Conservation (phyloP, 2,797 vertebrate species). For the Iguana delicatissima region DNA sequence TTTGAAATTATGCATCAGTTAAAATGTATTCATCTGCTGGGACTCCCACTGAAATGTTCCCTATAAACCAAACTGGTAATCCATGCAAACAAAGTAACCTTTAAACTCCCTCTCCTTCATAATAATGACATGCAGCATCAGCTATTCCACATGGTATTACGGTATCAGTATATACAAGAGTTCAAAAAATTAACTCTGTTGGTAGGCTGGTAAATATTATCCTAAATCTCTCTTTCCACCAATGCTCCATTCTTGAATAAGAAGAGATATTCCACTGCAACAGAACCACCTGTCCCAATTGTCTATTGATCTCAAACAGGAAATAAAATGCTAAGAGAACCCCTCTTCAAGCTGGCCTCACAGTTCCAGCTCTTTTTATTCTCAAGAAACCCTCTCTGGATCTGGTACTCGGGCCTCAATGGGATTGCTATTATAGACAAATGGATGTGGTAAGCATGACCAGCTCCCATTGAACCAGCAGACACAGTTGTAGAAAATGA, state of each 20-base stretch:
- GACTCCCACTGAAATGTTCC: not conserved
- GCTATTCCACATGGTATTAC: not conserved
- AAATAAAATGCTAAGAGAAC: not conserved
- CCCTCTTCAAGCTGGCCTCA: no score
- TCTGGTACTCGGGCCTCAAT: no score
- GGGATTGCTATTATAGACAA: no score
- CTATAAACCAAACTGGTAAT: not conserved
- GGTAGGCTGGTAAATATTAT: not conserved
- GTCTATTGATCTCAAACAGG: not conserved
- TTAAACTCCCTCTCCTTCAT: not conserved
- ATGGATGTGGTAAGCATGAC: no score
- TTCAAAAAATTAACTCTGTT: not conserved
- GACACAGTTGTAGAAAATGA: no score
- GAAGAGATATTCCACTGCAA: not conserved
- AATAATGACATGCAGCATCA: not conserved
- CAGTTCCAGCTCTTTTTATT: no score
- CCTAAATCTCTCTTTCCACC: not conserved
- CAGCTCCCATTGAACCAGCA: no score
- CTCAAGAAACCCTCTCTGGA: no score
- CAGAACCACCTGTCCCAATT: not conserved
- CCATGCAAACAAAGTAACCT: not conserved
- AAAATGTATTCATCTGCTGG: slow-evolving; percentile 2
- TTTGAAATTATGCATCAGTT: not conserved
- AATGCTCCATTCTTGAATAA: not conserved
- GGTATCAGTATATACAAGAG: not conserved